These are phyloP conservation scores for Sebastes baramenuke DNA, from an alignment of 2,797 vertebrate genomes.

Conservation along the genomic window DNA sequence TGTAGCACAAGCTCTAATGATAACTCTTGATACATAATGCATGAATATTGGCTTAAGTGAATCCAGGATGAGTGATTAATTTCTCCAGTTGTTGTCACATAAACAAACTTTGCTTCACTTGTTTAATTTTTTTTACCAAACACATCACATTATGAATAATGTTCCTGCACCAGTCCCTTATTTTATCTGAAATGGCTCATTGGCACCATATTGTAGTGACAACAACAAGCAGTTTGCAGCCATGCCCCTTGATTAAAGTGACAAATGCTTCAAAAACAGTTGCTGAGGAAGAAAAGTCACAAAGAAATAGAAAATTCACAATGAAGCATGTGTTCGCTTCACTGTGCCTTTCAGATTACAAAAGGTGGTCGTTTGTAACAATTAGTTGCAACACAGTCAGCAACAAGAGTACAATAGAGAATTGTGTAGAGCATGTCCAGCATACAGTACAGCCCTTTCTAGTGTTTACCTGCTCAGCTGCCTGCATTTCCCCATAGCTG, in stretches of 20 bases:
- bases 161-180: not conserved
- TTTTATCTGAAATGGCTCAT: conserved; percentile 44
- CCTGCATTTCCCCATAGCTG: conserved; percentile 94
- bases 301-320: not conserved
- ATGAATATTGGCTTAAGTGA: not conserved
- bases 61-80: not conserved
- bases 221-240: conserved; percentile 19
- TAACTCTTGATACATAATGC: not conserved
- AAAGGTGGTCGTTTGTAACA: conserved; percentile 37
- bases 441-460: not conserved
- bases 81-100: conserved; percentile 1
- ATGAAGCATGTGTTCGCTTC: not conserved
- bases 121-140: not conserved
- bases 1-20: not conserved
- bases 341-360: conserved; percentile 22
- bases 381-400: conserved; percentile 6
- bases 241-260: conserved; percentile 19
- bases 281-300: not conserved
- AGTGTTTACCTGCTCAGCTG: conserved; percentile 91
- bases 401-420: not conserved
- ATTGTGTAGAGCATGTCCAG: not conserved
- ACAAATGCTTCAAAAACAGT: not conserved
- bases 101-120: conserved; percentile 7
- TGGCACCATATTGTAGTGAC: not conserved
- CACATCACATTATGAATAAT: conserved; percentile 13